A percentile compares a stretch with the other conserved stretches of the same genome.
Conservation (phyloP, 2,797 vertebrate species). For the Staurois parvus region DNA sequence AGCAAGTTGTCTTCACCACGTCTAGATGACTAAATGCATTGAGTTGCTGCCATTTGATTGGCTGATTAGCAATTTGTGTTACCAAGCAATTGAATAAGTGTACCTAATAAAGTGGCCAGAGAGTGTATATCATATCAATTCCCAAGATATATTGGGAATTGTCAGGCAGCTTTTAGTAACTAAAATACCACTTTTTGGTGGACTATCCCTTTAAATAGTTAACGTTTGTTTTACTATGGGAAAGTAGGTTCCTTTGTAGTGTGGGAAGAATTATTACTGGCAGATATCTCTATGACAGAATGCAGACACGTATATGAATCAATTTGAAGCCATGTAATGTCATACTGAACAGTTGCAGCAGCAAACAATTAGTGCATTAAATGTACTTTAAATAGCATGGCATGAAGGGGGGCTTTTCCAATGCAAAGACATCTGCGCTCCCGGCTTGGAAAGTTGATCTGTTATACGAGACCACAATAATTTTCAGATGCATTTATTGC, state of each 20-base stretch:
- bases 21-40: too few species aligned
- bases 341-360: conserved; percentile 38
- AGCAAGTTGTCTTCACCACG: too few species aligned
- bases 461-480: background rate
- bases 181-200: too few species aligned
- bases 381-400: conserved; percentile 40
- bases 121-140: too few species aligned
- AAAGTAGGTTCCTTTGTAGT: background rate
- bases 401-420: conserved; percentile 13
- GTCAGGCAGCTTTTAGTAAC: too few species aligned
- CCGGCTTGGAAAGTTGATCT: conserved; percentile 36
- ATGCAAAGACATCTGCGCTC: conserved; percentile 17
- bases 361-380: conserved; percentile 41
- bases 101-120: too few species aligned
- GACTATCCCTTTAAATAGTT: background rate
- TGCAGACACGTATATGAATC: conserved; percentile 21
- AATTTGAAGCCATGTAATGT: conserved; percentile 38
- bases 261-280: conserved; percentile 25
- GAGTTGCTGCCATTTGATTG: too few species aligned
- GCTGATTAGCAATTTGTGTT: too few species aligned
- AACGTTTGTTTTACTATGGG: background rate
- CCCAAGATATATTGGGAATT: too few species aligned
- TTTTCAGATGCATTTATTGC: conserved; percentile 24
- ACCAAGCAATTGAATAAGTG: too few species aligned
- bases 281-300: conserved; percentile 26